Conservation (phyloP, 2,888 invertebrate genomes). For the Eubasilissa splendida region DNA sequence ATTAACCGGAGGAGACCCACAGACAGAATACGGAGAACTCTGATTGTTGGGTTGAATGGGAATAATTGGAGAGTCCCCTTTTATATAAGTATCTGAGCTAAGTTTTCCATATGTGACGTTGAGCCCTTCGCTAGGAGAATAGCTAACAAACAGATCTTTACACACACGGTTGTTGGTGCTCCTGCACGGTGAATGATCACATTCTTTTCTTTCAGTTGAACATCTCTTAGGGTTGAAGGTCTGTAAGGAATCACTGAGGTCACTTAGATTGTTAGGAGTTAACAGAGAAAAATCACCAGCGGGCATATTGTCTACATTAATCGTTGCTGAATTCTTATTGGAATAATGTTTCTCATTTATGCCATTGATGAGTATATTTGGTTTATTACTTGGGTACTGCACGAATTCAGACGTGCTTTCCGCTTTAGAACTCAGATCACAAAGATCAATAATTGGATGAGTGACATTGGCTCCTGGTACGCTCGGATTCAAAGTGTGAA, state of each 20-base stretch:
- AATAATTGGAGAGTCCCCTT: slow-evolving; percentile 67
- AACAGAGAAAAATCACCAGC: slow-evolving; percentile 31
- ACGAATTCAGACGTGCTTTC: slow-evolving; percentile 11
- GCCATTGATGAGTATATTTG: slow-evolving; percentile 11
- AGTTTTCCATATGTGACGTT: slow-evolving; percentile 64
- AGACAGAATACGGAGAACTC: slow-evolving; percentile 55
- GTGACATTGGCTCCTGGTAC: slow-evolving; percentile 45
- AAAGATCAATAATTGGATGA: slow-evolving; percentile 56
- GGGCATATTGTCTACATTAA: background rate
- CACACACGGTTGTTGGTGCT: slow-evolving; percentile 17
- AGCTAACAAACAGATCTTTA: slow-evolving; percentile 39
- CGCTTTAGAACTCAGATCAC: slow-evolving; percentile 43
- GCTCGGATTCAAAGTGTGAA: slow-evolving; percentile 1
- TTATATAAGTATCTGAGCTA: slow-evolving; percentile 72
- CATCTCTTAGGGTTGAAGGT: slow-evolving; percentile 55
- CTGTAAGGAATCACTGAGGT: slow-evolving; percentile 38
- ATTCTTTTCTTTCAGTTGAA: slow-evolving; percentile 68
- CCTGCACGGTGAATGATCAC: slow-evolving; percentile 15
- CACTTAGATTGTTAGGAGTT: slow-evolving; percentile 49
- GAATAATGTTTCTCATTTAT: background rate
- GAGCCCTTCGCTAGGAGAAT: slow-evolving; percentile 62
- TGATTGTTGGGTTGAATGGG: slow-evolving; percentile 53
- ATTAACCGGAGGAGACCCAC: slow-evolving; percentile 41
- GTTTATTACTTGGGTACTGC: background rate
- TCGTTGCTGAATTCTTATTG: background rate